These are phyloP conservation scores for Hippopotamyrus pictus DNA, from an alignment of 2,797 vertebrate genomes.

Conservation along the genomic window DNA sequence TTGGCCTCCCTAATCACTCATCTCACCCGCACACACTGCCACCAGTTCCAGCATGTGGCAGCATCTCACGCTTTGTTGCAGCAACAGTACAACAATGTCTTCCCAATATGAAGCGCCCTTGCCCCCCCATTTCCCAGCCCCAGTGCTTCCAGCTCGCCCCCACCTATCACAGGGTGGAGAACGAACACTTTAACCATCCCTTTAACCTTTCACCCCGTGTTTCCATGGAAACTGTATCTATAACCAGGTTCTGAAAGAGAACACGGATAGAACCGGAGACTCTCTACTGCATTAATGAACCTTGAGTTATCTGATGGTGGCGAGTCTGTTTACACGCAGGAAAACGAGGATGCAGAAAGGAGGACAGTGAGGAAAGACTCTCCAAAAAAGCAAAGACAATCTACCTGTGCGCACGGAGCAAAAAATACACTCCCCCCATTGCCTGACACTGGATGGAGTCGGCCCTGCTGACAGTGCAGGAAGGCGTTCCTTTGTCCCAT, in stretches of 20 bases:
- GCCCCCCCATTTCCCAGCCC: not conserved
- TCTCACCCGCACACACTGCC: slow-evolving; percentile 28
- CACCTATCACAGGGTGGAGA: not conserved
- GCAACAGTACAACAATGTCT: not conserved
- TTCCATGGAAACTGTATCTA: not conserved
- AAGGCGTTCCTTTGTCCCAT: not conserved
- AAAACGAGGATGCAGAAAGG: not conserved
- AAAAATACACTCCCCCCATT: not conserved
- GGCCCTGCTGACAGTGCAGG: not conserved
- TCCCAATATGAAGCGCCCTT: not conserved
- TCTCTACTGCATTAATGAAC: not conserved
- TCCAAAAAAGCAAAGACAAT: not conserved
- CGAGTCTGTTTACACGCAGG: not conserved
- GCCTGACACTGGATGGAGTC: not conserved
- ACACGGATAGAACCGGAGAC: not conserved
- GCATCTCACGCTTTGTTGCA: not conserved
- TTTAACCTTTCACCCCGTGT: not conserved
- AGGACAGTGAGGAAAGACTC: not conserved
- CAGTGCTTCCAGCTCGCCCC: not conserved
- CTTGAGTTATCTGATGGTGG: not conserved
- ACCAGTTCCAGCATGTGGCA: not conserved
- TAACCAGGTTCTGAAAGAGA: not conserved
- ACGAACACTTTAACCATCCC: not conserved
- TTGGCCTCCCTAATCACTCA: slow-evolving; percentile 39
- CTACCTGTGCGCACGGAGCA: not conserved